These are phyloP conservation scores for Alexandromys fortis DNA, from an alignment of 2,113 vertebrate genomes.

Conservation along the genomic window DNA sequence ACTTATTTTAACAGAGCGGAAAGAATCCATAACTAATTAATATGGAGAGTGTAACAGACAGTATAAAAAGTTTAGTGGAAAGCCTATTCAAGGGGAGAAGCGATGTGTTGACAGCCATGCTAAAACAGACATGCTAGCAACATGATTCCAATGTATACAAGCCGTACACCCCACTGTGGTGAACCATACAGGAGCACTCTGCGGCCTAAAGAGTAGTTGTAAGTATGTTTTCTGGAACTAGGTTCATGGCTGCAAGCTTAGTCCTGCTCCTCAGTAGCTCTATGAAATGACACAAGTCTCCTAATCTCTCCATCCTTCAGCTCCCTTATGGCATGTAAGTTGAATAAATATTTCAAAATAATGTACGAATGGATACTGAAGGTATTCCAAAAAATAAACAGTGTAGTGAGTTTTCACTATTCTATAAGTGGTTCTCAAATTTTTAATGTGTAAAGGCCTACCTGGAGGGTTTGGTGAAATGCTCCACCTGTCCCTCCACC, in stretches of 20 bases:
- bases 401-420: constrained; percentile 11
- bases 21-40: not conserved
- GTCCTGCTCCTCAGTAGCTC: not conserved
- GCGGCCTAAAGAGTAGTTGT: not conserved
- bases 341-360: not conserved
- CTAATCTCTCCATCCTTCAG: not conserved
- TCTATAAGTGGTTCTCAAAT: not conserved
- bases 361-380: not conserved
- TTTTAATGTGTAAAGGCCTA: not conserved
- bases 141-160: not conserved
- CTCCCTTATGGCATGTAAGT: not conserved
- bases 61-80: not conserved
- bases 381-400: constrained; percentile 6
- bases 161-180: not conserved
- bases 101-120: not conserved
- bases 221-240: not conserved
- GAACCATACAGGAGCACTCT: not conserved
- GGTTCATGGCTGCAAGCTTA: not conserved
- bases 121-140: not conserved
- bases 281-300: not conserved
- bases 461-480: not conserved
- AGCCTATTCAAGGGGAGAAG: not conserved
- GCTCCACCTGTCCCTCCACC: not conserved
- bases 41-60: not conserved
- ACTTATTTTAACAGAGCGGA: not conserved